Base-by-base conservation (phyloP, 2,113 vertebrate species). In the Damaliscus lunatus region DNA sequence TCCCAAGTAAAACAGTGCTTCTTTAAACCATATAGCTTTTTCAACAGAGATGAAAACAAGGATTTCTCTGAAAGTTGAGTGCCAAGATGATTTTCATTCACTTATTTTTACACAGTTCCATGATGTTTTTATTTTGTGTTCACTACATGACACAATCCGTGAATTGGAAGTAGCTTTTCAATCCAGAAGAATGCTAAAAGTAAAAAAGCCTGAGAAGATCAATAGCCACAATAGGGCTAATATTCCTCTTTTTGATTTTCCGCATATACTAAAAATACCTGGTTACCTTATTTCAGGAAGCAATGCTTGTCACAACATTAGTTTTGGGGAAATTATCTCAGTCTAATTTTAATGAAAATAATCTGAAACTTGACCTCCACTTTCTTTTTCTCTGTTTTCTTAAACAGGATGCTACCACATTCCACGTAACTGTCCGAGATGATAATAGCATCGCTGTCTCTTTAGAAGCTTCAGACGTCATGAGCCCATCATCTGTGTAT, bases 391-490 rank as follows among this genome's bases (percentile, higher is more conserved):
- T 91, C 7, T 98, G 89, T 87, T 97, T 98, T 10, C 87, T 93
- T 96, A 74, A 81, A 89, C 93, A 99, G 99, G 98, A 97, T 46
- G 84, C 97, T 46, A 83, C 96, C 15, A 97, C 99, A 31, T 99
- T 99, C 98, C 99, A 98, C 27, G 99, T 99, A 84, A 98, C 97
- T 0, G 98, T 99, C 33, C 98, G 94, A 93, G 99, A 99, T 2
- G 99, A 99, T 40, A 99, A 99, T 88, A 97, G 97, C 97, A 99
- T 99, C 13, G 12, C 98, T 74, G 99, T 99, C 16, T 98, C 99
- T 25, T 98, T 99, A 82, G 99, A 99, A 93, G 98, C 95, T 0
- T 99, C 99, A 0, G 99, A 99, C 85, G 96, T 99, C 91, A 98
- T 98, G 96, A 99, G 98, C 57, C 98, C 99, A 23, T 98, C 98